Evolutionary conservation across 2,888 invertebrate genomes (phyloP), one percentile per base, ranked within the genome.

Genomic region (Congeria kusceri): DNA sequence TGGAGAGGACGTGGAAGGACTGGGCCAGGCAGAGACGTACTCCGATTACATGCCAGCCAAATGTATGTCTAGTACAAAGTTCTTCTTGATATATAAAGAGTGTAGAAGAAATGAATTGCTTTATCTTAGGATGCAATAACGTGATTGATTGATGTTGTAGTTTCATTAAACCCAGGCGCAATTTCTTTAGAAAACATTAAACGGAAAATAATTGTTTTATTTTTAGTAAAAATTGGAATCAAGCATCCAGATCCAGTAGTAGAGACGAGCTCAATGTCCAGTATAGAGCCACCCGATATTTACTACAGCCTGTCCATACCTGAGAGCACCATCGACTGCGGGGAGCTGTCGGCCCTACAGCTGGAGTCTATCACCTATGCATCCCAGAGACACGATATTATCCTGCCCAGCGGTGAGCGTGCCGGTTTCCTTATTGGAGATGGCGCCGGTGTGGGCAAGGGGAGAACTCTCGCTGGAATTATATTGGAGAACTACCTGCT

Each of bases 181-280:
- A 11, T 11, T 9, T 1, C 9, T 39, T 3, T 15, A 11, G 1
- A 39, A 39, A 39, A 39, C 15, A 39, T 39, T 3, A 39, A n/a
- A 7, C 9, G 11, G 11, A 39, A 39, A 5, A n/a, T n/a, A n/a
- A n/a, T 7, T 39, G 3, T 39, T 39, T 39, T 5, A 11, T 47
- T 85, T 92, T 18, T 94, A 97, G 97, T 98, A 88, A 97, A 97
- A 94, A 94, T 98, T 66, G 99, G 99, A 15, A 96, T 96, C 88
- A 97, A 98, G 92, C 99, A 99, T 95, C 99, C 99, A 0, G 99
- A 99, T 94, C 97, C 98, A 0, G 99, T 99, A 7, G 99, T 99
- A 11, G 99, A 99, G 94, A 99, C 99, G 0, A 98, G 98, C 11
- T 99, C 99, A 0, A 95, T 99, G 58, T 98, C 98, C 0, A 98